A percentile compares a stretch with the other conserved stretches of the same genome.
phyloP scores from a whole-genome alignment of 2,797 vertebrate genomes.

The Microcaecilia unicolor region DNA sequence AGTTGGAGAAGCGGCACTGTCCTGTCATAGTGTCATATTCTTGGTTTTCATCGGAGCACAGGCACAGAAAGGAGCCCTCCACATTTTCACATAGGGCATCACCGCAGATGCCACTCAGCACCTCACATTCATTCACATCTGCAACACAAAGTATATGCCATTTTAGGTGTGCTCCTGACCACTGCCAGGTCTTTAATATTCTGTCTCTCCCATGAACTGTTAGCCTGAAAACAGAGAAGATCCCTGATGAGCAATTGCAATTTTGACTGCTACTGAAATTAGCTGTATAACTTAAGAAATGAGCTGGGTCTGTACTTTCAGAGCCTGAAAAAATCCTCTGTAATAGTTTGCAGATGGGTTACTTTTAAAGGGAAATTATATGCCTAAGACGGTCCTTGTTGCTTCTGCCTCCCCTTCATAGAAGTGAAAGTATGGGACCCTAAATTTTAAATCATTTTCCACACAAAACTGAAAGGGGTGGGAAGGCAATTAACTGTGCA shows the following conservation, averaged over 20 bases:
- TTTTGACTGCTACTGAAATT: conserved; percentile 6
- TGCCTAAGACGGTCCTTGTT: neutral
- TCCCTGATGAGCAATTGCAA: conserved; percentile 15
- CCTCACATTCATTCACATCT: conserved; percentile 93
- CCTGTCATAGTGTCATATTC: conserved; percentile 80
- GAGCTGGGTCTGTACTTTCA: neutral
- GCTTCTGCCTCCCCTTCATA: neutral
- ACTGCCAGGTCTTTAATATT: conserved; percentile 13
- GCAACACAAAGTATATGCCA: conserved; percentile 25
- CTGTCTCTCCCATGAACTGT: conserved; percentile 1
- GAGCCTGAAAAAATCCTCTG: neutral
- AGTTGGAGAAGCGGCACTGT: conserved; percentile 64
- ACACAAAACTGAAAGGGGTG: too few species aligned
- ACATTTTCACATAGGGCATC: conserved; percentile 85
- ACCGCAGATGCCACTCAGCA: conserved; percentile 80
- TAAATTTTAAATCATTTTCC: too few species aligned
- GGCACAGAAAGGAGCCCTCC: conserved; percentile 80
- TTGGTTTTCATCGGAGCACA: conserved; percentile 73
- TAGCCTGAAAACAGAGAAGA: conserved; percentile 7
- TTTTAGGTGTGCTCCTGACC: conserved; percentile 8
- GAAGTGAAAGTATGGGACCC: too few species aligned
- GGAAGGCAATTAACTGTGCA: too few species aligned
- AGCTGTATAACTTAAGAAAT: conserved; percentile 1
- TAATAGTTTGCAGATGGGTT: neutral
- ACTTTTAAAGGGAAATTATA: neutral